Percentiles rank a stretch among this genome's conserved stretches.
Evolutionary conservation across 2,888 invertebrate species (phyloP).

Genomic region (Seladonia tumulorum): DNA sequence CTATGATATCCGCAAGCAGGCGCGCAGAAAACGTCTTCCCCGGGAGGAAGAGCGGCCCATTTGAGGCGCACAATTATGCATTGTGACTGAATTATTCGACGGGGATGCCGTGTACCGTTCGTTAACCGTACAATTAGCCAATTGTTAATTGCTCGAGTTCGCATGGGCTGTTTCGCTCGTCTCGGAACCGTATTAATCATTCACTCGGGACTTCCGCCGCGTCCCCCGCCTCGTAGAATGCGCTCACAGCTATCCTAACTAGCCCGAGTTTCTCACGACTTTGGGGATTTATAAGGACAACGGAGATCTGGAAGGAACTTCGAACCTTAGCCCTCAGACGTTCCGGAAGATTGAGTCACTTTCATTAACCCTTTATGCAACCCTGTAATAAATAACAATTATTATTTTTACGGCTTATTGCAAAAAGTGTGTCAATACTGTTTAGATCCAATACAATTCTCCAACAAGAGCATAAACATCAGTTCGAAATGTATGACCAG

Average conservation of each 20-base stretch:
- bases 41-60: slow-evolving; percentile 67
- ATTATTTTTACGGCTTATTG: too few species aligned
- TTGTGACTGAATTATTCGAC: slow-evolving; percentile 70
- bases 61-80: slow-evolving; percentile 69
- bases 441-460: neutral
- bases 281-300: neutral
- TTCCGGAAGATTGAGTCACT: too few species aligned
- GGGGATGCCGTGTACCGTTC: slow-evolving; percentile 63
- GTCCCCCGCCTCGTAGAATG: neutral
- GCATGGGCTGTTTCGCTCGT: slow-evolving; percentile 63
- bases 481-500: neutral
- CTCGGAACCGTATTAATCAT: slow-evolving; percentile 54
- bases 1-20: neutral
- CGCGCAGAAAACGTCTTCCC: slow-evolving; percentile 36
- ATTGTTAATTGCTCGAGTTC: slow-evolving; percentile 77
- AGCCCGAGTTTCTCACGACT: neutral
- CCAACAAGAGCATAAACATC: neutral
- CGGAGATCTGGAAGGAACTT: neutral
- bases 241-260: neutral
- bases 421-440: too few species aligned
- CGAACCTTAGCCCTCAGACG: neutral
- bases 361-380: too few species aligned
- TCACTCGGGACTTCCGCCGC: neutral
- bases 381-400: too few species aligned
- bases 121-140: slow-evolving; percentile 74